Percentiles rank a stretch among this genome's conserved stretches.
These are phyloP conservation scores for Nipponia nippon DNA, from an alignment of 2,113 vertebrate genomes.

Conservation along the genomic window DNA sequence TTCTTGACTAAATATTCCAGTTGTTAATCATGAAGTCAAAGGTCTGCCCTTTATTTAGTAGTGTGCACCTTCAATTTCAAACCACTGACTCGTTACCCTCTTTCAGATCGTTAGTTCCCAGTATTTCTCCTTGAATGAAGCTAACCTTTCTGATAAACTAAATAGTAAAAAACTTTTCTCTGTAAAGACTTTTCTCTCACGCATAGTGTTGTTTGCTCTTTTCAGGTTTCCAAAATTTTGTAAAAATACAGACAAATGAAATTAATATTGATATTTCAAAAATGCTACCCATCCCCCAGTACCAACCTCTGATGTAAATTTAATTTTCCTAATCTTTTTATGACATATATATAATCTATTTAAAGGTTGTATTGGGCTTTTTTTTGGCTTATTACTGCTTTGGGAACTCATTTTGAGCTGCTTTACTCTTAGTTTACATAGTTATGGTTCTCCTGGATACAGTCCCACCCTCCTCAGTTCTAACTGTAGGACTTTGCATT, in stretches of 20 bases:
- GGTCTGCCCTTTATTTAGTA: neutral
- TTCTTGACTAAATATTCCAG: neutral
- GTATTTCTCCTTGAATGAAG: neutral
- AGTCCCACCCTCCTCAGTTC: neutral
- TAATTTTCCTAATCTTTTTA: neutral
- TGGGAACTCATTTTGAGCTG: neutral
- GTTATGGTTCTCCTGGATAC: neutral
- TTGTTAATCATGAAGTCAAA: neutral
- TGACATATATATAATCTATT: neutral
- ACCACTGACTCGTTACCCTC: neutral
- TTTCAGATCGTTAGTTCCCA: neutral
- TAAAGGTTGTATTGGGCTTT: neutral
- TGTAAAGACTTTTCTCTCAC: neutral
- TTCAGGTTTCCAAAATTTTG: neutral
- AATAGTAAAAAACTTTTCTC: neutral
- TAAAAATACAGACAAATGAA: neutral
- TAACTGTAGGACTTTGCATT: neutral
- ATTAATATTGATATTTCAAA: neutral
- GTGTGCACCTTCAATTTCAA: neutral
- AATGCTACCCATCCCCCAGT: fast-evolving
- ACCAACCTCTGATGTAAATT: neutral
- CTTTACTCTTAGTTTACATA: neutral
- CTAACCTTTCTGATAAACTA: neutral
- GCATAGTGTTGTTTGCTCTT: neutral
- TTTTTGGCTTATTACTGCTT: neutral